Evolutionary conservation across 2,797 vertebrate genomes (phyloP).

Genomic region (Iguana delicatissima): DNA sequence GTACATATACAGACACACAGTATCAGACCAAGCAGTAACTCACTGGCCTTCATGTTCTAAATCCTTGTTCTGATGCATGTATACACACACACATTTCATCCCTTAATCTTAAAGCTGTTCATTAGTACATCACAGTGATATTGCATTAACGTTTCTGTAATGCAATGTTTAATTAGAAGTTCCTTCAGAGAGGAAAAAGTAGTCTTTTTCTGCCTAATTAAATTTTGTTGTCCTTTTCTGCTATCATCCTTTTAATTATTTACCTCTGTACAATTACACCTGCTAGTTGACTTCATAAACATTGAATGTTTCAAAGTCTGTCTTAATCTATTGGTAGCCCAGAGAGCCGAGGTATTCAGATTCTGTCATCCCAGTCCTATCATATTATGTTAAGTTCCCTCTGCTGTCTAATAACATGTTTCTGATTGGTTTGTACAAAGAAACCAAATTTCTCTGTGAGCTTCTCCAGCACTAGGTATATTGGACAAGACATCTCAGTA

Average conservation of each 20-base stretch:
- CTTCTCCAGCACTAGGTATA: neutral
- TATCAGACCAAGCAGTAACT: neutral
- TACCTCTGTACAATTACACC: constrained; percentile 11
- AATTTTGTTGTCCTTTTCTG: constrained; percentile 22
- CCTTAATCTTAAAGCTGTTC: constrained; percentile 14
- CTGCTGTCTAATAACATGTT: constrained; percentile 54
- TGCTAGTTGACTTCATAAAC: neutral
- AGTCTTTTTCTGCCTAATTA: neutral
- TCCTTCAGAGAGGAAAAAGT: constrained; percentile 18
- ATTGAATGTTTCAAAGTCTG: constrained; percentile 24
- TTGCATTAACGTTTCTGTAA: neutral
- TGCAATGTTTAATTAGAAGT: neutral
- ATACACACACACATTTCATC: neutral
- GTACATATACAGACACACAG: neutral
- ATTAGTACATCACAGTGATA: constrained; percentile 18
- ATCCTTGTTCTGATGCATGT: neutral
- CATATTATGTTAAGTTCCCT: constrained; percentile 52
- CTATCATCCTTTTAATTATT: constrained; percentile 21
- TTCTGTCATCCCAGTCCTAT: constrained; percentile 47
- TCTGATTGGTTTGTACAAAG: constrained; percentile 39
- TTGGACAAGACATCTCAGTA: neutral
- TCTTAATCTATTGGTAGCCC: constrained; percentile 35
- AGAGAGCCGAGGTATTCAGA: constrained; percentile 34
- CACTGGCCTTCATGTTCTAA: neutral
- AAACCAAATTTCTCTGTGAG: constrained; percentile 35